These are phyloP conservation scores for Liodrosophila aerea DNA, from an alignment of 2,888 invertebrate genomes.

Conservation along the genomic window DNA sequence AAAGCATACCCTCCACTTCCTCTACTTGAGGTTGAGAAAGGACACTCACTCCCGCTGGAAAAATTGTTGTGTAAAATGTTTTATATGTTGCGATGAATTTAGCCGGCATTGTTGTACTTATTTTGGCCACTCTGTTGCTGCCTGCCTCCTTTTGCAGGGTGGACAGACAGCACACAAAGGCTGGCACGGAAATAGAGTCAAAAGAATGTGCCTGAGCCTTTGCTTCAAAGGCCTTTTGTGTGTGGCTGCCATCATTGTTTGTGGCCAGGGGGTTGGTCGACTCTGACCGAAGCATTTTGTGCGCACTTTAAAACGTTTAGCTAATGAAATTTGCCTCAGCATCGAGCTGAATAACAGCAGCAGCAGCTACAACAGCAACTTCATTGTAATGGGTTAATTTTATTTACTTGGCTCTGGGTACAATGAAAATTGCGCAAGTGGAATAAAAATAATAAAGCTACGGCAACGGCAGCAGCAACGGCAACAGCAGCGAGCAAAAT, in stretches of 20 bases:
- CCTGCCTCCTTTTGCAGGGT: neutral
- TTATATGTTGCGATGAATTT: constrained; percentile 76
- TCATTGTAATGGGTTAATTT: constrained; percentile 78
- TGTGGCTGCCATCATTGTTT: constrained; percentile 37
- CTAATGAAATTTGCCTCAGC: constrained; percentile 71
- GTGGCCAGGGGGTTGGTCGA: constrained; percentile 35
- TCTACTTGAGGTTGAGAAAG: constrained; percentile 27
- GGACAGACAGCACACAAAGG: constrained; percentile 43
- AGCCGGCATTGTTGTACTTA: constrained; percentile 54
- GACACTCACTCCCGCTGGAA: constrained; percentile 25
- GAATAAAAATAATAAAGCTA: constrained; percentile 65
- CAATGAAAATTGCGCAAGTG: constrained; percentile 55
- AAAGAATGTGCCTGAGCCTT: constrained; percentile 43
- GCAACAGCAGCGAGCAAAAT: constrained; percentile 49
- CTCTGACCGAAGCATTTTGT: constrained; percentile 53
- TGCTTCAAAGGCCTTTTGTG: neutral
- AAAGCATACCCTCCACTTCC: neutral
- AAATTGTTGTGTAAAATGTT: constrained; percentile 73
- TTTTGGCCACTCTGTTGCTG: constrained; percentile 28
- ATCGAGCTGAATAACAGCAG: no score
- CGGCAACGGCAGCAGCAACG: constrained; percentile 12
- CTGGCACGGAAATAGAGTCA: constrained; percentile 65
- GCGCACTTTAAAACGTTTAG: constrained; percentile 77
- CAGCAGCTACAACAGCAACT: constrained; percentile 59
- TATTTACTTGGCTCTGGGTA: constrained; percentile 65